phyloP scores from a whole-genome alignment of 2,113 vertebrate genomes.

The Meriones unguiculatus region DNA sequence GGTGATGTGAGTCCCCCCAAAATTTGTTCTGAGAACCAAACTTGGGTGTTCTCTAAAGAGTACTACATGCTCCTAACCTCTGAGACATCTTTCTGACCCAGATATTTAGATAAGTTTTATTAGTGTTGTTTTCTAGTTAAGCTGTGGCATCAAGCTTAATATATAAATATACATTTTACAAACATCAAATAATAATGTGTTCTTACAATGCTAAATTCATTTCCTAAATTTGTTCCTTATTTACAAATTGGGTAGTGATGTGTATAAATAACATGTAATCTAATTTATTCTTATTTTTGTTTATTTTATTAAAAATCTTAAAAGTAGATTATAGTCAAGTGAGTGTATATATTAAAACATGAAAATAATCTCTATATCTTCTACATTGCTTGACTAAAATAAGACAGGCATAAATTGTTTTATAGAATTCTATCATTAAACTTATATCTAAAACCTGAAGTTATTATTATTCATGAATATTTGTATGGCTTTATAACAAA shows the following conservation, averaged over 20 bases:
- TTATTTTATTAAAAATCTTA: not conserved
- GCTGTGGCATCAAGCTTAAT: not conserved
- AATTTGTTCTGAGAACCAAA: not conserved
- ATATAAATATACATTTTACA: not conserved
- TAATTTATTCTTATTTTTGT: not conserved
- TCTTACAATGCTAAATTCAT: slow-evolving; percentile 5
- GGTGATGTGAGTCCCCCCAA: not conserved
- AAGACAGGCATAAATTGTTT: slow-evolving; percentile 14
- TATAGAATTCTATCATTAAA: slow-evolving; percentile 51
- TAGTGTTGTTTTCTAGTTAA: not conserved
- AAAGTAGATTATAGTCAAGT: not conserved
- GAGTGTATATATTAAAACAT: not conserved
- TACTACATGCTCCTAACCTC: not conserved
- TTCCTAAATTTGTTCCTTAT: not conserved
- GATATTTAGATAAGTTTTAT: not conserved
- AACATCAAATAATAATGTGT: not conserved
- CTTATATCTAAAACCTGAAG: slow-evolving; percentile 63
- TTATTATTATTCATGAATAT: slow-evolving; percentile 63
- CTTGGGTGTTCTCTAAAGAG: not conserved
- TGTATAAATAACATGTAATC: not conserved
- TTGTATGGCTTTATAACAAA: slow-evolving; percentile 67
- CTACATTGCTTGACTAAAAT: not conserved
- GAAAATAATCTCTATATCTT: slow-evolving; percentile 8
- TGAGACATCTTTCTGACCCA: not conserved
- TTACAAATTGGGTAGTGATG: not conserved